Conservation (phyloP, 35 echinoderm and acorn worm species). For the Stichopus chloronotus region DNA sequence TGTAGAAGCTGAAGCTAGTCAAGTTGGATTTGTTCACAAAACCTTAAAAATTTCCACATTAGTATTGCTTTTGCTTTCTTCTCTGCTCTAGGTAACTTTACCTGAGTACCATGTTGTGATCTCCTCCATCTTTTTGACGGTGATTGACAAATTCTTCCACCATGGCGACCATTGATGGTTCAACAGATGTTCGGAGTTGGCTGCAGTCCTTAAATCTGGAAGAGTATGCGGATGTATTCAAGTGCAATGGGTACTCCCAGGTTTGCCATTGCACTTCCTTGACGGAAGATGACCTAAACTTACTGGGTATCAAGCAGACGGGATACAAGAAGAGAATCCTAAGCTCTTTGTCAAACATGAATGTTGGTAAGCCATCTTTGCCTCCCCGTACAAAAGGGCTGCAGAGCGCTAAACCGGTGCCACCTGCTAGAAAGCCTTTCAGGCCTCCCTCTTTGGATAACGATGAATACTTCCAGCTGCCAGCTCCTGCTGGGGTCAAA, state of each 20-base stretch:
- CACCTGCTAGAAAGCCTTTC: background rate
- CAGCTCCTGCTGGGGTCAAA: background rate
- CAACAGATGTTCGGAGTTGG: slow-evolving; percentile 22
- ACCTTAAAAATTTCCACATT: too few relatives aligned
- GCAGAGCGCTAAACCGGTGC: background rate
- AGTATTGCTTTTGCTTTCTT: background rate
- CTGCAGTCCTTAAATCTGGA: slow-evolving; percentile 41
- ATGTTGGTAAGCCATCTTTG: background rate
- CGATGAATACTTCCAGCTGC: slow-evolving; percentile 6
- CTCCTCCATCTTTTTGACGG: background rate
- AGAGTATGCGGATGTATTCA: slow-evolving; percentile 13
- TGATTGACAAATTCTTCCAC: background rate
- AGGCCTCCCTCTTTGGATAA: slow-evolving; percentile 48
- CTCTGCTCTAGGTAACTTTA: background rate
- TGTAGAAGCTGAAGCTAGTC: too few relatives aligned
- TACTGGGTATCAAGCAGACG: slow-evolving; percentile 26
- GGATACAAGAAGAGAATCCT: slow-evolving; percentile 57
- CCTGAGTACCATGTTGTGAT: background rate
- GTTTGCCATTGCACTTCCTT: slow-evolving; percentile 12
- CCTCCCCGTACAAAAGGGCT: slow-evolving; percentile 27
- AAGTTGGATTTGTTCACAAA: too few relatives aligned
- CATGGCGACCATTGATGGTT: slow-evolving; percentile 4
- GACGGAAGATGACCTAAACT: slow-evolving; percentile 27
- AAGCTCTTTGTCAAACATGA: slow-evolving; percentile 12
- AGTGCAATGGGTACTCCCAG: slow-evolving; percentile 28